Percentiles rank a stretch among this genome's conserved stretches.
These are phyloP conservation scores for Crypturellus tataupa DNA, from an alignment of 2,797 vertebrate genomes.

Conservation along the genomic window DNA sequence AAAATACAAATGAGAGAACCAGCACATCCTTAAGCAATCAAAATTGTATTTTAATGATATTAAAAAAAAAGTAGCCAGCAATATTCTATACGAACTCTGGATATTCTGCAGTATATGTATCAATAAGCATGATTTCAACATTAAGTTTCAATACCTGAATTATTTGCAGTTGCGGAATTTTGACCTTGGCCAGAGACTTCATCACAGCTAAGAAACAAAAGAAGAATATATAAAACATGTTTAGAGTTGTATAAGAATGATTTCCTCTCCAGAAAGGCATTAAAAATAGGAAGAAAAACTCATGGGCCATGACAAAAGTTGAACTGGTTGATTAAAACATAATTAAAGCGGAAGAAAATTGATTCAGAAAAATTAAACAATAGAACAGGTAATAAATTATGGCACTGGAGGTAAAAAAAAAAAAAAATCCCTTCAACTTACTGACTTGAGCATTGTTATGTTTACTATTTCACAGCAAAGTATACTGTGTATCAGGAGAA, in stretches of 20 bases:
- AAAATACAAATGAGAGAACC: too few relatives aligned
- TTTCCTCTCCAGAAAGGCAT: not conserved
- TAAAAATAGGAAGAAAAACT: not conserved
- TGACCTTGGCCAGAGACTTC: constrained; percentile 36
- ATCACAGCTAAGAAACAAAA: constrained; percentile 52
- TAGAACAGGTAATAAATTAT: not conserved
- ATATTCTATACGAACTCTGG: not conserved
- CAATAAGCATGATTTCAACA: not conserved
- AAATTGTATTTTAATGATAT: not conserved
- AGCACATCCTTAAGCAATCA: not conserved
- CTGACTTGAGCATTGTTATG: not conserved
- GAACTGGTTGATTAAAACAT: not conserved
- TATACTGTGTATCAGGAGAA: not conserved
- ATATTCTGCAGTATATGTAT: not conserved
- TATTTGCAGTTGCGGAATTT: constrained; percentile 34
- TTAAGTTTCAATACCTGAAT: constrained; percentile 55
- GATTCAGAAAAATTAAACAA: not conserved
- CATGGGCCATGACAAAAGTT: not conserved
- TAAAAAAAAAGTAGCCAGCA: not conserved
- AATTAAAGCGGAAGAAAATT: not conserved
- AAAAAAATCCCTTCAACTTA: not conserved
- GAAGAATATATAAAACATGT: not conserved
- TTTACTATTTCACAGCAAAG: not conserved
- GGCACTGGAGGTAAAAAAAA: not conserved
- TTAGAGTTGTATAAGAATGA: not conserved